These are phyloP conservation scores for Lottia gigantea DNA, from an alignment of 2,888 invertebrate species.

Conservation along the genomic window DNA sequence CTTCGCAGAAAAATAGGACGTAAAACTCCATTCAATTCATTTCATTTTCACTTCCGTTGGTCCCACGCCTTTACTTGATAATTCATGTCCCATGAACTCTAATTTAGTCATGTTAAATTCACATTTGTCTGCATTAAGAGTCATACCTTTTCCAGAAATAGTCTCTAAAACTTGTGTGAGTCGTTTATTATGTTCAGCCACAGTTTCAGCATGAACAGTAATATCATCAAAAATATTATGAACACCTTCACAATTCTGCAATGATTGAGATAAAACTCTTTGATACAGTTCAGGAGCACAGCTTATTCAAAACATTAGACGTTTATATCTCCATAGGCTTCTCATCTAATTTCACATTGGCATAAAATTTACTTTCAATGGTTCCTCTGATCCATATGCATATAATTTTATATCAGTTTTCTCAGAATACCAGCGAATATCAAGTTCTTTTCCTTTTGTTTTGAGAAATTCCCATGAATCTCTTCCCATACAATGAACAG, in stretches of 20 bases:
- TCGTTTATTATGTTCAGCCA: constrained; percentile 33
- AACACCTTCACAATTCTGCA: constrained; percentile 28
- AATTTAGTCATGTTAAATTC: constrained; percentile 31
- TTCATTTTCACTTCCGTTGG: constrained; percentile 20
- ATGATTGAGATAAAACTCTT: constrained; percentile 23
- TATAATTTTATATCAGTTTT: no score
- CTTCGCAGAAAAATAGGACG: no score
- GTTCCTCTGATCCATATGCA: no score
- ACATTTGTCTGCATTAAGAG: constrained; percentile 35
- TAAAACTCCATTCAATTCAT: no score
- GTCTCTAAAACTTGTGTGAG: constrained; percentile 21
- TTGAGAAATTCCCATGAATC: no score
- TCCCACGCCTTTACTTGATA: constrained; percentile 20
- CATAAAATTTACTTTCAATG: no score
- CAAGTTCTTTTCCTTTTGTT: no score
- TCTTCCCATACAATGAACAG: no score
- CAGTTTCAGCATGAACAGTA: constrained; percentile 34
- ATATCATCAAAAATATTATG: constrained; percentile 32
- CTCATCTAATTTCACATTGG: no score
- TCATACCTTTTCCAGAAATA: no score
- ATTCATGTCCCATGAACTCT: constrained; percentile 25
- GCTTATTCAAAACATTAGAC: constrained; percentile 19
- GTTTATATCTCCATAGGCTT: constrained; percentile 20
- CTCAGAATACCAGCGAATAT: no score
- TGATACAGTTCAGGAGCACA: constrained; percentile 28